These are phyloP conservation scores for Brachylomia viminalis DNA, from an alignment of 2,888 invertebrate species.

Conservation along the genomic window DNA sequence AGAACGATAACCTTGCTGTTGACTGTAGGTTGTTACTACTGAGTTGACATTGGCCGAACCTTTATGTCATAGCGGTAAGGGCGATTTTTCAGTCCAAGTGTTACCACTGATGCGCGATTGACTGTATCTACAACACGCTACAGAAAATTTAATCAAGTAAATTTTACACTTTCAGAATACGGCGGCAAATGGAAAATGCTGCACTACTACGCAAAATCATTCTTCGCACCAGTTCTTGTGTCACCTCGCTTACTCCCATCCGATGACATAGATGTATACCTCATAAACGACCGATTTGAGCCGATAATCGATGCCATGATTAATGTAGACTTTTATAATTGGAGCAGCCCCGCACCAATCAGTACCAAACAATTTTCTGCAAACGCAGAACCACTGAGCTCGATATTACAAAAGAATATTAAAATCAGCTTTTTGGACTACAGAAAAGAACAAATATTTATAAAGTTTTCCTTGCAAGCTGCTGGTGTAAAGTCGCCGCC, in stretches of 20 bases:
- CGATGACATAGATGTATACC: slow-evolving; percentile 90
- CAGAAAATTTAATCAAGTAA: neutral
- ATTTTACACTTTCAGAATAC: slow-evolving; percentile 90
- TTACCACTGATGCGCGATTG: neutral
- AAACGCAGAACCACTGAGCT: slow-evolving; percentile 73
- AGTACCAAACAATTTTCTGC: slow-evolving; percentile 74
- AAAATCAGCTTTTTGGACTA: slow-evolving; percentile 73
- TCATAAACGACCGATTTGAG: slow-evolving; percentile 92
- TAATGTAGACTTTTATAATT: slow-evolving; percentile 91
- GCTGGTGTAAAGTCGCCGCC: slow-evolving; percentile 88
- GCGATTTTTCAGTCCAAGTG: too few relatives aligned
- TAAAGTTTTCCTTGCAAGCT: slow-evolving; percentile 89
- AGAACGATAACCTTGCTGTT: neutral
- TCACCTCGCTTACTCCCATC: slow-evolving; percentile 89
- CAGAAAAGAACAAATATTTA: slow-evolving; percentile 77
- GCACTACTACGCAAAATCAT: slow-evolving; percentile 96
- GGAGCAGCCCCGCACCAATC: slow-evolving; percentile 87
- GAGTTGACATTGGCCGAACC: neutral
- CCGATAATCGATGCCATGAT: slow-evolving; percentile 85
- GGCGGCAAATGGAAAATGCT: slow-evolving; percentile 96
- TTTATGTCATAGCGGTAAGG: neutral
- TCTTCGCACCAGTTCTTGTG: slow-evolving; percentile 95
- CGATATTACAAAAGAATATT: slow-evolving; percentile 77
- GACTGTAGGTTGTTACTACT: too few relatives aligned
- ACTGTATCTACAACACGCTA: neutral